A percentile compares a stretch with the other conserved stretches of the same genome.
Evolutionary conservation across 2,113 vertebrate genomes (phyloP).

Genomic region (Ictalurus punctatus): DNA sequence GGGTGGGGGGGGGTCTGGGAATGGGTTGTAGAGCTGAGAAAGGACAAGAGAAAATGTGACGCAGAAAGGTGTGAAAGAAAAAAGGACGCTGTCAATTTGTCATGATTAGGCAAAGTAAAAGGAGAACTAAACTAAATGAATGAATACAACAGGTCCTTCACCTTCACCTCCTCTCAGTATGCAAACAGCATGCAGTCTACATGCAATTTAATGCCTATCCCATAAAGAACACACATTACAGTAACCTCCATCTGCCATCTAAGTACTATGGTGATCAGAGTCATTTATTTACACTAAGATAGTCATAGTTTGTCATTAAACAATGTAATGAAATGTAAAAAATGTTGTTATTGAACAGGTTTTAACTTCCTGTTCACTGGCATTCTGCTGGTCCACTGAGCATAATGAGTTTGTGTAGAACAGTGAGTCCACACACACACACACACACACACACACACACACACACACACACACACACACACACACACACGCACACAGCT

Average conservation of each 20-base stretch:
- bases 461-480: background rate
- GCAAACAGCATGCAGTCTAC: background rate
- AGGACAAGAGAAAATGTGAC: background rate
- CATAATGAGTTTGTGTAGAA: slow-evolving; percentile 42
- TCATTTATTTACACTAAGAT: slow-evolving; percentile 26
- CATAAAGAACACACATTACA: slow-evolving; percentile 13
- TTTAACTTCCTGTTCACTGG: slow-evolving; percentile 38
- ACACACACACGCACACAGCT: background rate
- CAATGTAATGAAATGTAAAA: slow-evolving; percentile 37
- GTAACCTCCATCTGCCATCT: background rate
- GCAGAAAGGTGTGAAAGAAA: background rate
- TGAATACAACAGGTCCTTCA: slow-evolving; percentile 5
- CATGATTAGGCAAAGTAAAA: slow-evolving; percentile 28
- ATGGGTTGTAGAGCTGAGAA: background rate
- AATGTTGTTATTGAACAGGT: slow-evolving; percentile 20
- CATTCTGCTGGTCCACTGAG: slow-evolving; percentile 46
- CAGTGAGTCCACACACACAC: slow-evolving; percentile 14
- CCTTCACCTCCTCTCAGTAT: background rate
- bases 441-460: background rate
- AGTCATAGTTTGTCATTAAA: slow-evolving; percentile 22
- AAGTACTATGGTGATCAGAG: background rate
- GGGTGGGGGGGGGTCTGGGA: background rate
- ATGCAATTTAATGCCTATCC: slow-evolving; percentile 3
- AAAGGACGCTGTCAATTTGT: background rate
- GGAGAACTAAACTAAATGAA: background rate